phyloP scores from a whole-genome alignment of 1,140 invertebrate species.

The Ooceraea biroi region DNA sequence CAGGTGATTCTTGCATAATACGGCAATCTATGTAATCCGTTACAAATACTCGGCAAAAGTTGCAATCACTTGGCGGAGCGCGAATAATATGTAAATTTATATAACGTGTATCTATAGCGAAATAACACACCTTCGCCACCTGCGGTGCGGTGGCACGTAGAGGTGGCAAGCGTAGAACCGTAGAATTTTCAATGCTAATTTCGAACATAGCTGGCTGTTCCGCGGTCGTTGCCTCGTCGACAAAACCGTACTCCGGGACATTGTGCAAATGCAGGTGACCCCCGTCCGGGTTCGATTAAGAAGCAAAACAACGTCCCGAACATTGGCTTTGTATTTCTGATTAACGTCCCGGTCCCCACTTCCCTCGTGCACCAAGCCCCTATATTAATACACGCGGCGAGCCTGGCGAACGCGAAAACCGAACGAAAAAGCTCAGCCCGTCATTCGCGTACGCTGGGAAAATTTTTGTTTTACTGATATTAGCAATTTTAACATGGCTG shows the following conservation, averaged over 20 bases:
- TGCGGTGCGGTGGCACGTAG: neutral
- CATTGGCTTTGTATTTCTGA: conserved; percentile 44
- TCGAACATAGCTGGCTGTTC: conserved; percentile 56
- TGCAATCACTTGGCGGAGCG: conserved; percentile 53
- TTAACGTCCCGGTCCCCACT: conserved; percentile 24
- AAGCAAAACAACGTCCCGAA: conserved; percentile 27
- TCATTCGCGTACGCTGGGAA: conserved; percentile 40
- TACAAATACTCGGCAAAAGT: conserved; percentile 58
- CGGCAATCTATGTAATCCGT: conserved; percentile 42
- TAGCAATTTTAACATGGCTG: conserved; percentile 68
- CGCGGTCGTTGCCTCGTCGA: conserved; percentile 12
- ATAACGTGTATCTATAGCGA: conserved; percentile 54
- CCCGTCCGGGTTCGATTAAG: conserved; percentile 46
- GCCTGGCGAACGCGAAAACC: neutral
- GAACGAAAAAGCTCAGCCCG: conserved; percentile 40
- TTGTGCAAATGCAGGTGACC: conserved; percentile 62
- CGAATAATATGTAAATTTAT: conserved; percentile 61
- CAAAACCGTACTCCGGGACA: conserved; percentile 48
- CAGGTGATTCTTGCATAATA: conserved; percentile 52
- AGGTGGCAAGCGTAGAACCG: conserved; percentile 31
- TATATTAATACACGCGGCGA: conserved; percentile 38
- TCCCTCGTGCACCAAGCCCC: neutral
- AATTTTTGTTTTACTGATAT: conserved; percentile 72
- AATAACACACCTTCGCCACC: conserved; percentile 53
- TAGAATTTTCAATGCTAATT: conserved; percentile 71